Percentiles rank a stretch among this genome's conserved stretches.
phyloP scores from a whole-genome alignment of 2,113 vertebrate species.

The Turnix velox region DNA sequence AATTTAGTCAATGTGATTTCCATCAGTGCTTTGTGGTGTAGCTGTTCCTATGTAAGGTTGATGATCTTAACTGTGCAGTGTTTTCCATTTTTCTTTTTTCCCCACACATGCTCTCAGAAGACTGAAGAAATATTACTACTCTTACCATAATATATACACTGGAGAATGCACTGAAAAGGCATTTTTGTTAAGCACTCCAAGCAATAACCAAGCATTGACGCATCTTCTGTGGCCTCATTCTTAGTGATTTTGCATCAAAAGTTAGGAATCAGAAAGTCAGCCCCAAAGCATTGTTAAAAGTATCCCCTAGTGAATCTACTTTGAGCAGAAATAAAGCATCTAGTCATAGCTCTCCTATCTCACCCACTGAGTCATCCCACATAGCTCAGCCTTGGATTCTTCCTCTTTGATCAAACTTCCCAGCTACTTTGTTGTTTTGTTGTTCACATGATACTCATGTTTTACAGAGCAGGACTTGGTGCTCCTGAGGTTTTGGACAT shows the following conservation, averaged over 20 bases:
- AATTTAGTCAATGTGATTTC: neutral
- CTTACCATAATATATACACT: neutral
- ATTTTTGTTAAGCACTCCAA: neutral
- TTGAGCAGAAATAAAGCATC: neutral
- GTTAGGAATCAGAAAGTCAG: neutral
- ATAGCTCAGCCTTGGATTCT: neutral
- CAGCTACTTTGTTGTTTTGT: neutral
- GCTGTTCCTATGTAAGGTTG: neutral
- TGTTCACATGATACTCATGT: neutral
- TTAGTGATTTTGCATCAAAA: neutral
- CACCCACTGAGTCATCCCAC: neutral
- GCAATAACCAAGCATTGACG: neutral
- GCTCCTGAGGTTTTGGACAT: rapidly evolving
- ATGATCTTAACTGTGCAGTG: neutral
- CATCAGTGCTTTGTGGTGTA: neutral
- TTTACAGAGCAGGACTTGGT: neutral
- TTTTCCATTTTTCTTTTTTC: neutral
- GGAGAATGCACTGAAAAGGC: neutral
- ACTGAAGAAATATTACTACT: neutral
- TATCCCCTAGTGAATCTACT: neutral
- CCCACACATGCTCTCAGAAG: neutral
- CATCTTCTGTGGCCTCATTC: neutral
- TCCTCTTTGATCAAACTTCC: neutral
- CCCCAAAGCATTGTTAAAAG: neutral
- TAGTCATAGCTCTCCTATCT: neutral